Evolutionary conservation across 2,113 vertebrate species (phyloP), one percentile per base, ranked within the genome.

Genomic region (Sylvia atricapilla): DNA sequence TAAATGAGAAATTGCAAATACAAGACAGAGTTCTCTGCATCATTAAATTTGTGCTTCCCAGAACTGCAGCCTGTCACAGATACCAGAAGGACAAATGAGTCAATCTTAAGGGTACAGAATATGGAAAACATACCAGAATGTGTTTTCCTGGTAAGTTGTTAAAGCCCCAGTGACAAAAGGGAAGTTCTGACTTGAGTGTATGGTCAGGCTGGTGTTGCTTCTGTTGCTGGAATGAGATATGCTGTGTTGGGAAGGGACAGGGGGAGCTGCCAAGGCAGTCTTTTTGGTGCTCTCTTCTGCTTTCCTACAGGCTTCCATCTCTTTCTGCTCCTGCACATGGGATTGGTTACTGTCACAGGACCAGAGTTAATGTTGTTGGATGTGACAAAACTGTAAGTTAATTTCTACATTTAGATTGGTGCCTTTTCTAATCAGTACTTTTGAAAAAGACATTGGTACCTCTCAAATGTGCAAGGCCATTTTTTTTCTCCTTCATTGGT

Each of bases 101-200:
- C 80, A 64, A 6, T 68, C 22, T 39, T 81, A 37, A 94, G n/a
- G 47, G 21, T 6, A 76, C n/a, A 83, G 55, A 15, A 4, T 77
- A 9, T 55, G 37, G 37, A 37, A 37, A 37, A 37, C 37, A 37
- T 37, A 37, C 37, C n/a, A 83, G 55, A 15, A 4, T 77, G 8
- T 55, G 16, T 77, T 90, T 85, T 68, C 39, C 22, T 87, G 91
- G 87, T 95, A 72, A 92, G 76, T 92, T 83, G n/a, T 33, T 73
- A 2, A 66, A 90, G 72, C 76, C 49, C 86, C 37, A 41, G 66
- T 50, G 50, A 50, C 37, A 70, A 53, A 68, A 91, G 44, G 31
- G 41, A 83, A 33, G 25, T 60, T 90, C 19, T 83, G 1, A n/a
- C 41, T 90, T 50, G 25, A 66, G 33, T 69, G 6, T 52, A 3